These are phyloP conservation scores for Rhyacophila evoluta DNA, from an alignment of 2,888 invertebrate genomes.

Conservation along the genomic window DNA sequence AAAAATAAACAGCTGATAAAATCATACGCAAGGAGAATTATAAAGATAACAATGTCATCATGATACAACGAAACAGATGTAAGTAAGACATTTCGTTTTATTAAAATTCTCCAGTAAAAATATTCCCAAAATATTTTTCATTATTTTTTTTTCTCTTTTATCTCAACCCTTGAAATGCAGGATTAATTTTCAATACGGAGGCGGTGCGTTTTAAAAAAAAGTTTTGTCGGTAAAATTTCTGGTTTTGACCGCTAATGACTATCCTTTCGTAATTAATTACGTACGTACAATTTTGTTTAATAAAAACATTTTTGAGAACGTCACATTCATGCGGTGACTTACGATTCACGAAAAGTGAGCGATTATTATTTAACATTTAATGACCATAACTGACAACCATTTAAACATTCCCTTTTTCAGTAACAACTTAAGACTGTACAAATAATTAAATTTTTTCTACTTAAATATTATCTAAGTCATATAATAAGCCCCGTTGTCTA, in stretches of 20 bases:
- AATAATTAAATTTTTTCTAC: too few species aligned
- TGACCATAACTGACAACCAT: too few species aligned
- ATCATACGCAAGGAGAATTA: too few species aligned
- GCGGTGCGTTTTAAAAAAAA: not conserved
- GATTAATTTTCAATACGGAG: slow-evolving; percentile 11
- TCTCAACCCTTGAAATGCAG: not conserved
- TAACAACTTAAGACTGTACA: too few species aligned
- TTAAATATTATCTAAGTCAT: too few species aligned
- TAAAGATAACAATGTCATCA: not conserved
- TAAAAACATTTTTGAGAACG: slow-evolving; percentile 22
- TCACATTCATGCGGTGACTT: not conserved
- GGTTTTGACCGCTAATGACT: slow-evolving; percentile 17
- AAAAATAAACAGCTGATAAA: too few species aligned
- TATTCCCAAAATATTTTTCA: not conserved
- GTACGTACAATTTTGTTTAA: slow-evolving; percentile 16
- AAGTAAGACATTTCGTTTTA: not conserved
- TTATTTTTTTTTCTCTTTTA: not conserved
- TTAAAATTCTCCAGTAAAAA: not conserved
- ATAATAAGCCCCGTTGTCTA: too few species aligned
- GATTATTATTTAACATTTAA: too few species aligned
- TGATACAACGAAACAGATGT: not conserved
- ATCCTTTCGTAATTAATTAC: not conserved
- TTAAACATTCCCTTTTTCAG: too few species aligned
- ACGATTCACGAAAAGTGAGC: not conserved
- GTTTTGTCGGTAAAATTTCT: not conserved